phyloP scores from a whole-genome alignment of 2,888 invertebrate species.

The Drosophila putrida region DNA sequence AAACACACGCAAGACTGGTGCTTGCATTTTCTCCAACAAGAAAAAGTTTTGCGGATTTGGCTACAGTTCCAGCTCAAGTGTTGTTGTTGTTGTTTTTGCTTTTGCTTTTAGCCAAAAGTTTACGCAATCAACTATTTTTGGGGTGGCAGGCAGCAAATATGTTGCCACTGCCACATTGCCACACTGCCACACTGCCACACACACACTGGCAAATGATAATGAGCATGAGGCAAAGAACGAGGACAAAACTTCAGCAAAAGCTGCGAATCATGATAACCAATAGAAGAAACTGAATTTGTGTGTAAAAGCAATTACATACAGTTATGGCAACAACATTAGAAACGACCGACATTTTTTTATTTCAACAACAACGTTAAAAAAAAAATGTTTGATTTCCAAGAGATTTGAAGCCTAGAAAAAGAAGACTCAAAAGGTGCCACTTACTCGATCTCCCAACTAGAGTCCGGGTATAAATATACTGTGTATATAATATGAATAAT shows the following conservation, averaged over 20 bases:
- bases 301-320: constrained; percentile 22
- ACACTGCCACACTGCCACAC: constrained; percentile 21
- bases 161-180: constrained; percentile 34
- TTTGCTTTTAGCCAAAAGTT: constrained; percentile 63
- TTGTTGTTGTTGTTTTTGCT: constrained; percentile 47
- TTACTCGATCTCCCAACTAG: too few species aligned
- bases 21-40: constrained; percentile 28
- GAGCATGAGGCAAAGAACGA: constrained; percentile 49
- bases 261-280: constrained; percentile 67
- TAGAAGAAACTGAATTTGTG: constrained; percentile 14
- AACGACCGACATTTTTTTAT: too few species aligned
- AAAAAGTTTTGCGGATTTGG: constrained; percentile 39
- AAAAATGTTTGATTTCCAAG: too few species aligned
- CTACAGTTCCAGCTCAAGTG: constrained; percentile 42
- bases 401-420: too few species aligned
- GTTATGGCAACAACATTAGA: too few species aligned
- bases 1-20: constrained; percentile 24
- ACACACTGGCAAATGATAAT: constrained; percentile 28
- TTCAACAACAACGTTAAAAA: too few species aligned
- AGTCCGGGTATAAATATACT: too few species aligned
- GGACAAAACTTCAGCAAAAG: constrained; percentile 63
- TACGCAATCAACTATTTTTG: constrained; percentile 67
- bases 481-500: too few species aligned
- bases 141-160: constrained; percentile 35
- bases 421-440: too few species aligned